A percentile compares a stretch with the other conserved stretches of the same genome.
Evolutionary conservation across 2,888 invertebrate species (phyloP).

Genomic region (Liposcelis brunnea): DNA sequence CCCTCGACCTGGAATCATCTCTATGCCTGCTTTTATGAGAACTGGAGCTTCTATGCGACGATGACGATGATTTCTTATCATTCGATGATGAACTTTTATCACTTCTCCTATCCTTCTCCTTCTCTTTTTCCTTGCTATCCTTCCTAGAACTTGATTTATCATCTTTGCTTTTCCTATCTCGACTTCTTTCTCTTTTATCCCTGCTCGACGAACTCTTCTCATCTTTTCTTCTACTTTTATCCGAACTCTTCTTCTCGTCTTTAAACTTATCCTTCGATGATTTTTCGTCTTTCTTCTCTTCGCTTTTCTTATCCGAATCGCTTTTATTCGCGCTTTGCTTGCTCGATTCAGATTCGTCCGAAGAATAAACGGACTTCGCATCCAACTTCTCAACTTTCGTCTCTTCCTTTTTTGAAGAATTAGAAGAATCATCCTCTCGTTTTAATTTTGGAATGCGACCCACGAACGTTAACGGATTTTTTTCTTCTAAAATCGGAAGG

Average conservation of each 20-base stretch:
- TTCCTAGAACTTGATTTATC: constrained; percentile 15
- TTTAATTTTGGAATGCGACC: constrained; percentile 10
- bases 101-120: constrained; percentile 18
- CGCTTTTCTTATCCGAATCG: too few species aligned
- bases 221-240: background rate
- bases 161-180: constrained; percentile 13
- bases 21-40: constrained; percentile 8
- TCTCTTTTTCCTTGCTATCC: constrained; percentile 17
- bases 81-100: constrained; percentile 24
- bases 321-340: too few species aligned
- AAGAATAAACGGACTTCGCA: too few species aligned
- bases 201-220: background rate
- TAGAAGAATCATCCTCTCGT: constrained; percentile 21
- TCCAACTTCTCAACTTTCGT: constrained; percentile 21
- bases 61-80: constrained; percentile 29
- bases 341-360: too few species aligned
- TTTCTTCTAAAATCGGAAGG: background rate
- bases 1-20: background rate
- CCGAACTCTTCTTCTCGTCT: constrained; percentile 13
- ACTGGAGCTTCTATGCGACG: constrained; percentile 24
- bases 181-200: constrained; percentile 12
- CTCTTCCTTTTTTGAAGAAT: constrained; percentile 24
- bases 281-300: too few species aligned
- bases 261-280: constrained; percentile 12
- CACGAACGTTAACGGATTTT: background rate